Base-by-base conservation (phyloP, 1,140 invertebrate species). In the Thaumatotibia leucotreta region DNA sequence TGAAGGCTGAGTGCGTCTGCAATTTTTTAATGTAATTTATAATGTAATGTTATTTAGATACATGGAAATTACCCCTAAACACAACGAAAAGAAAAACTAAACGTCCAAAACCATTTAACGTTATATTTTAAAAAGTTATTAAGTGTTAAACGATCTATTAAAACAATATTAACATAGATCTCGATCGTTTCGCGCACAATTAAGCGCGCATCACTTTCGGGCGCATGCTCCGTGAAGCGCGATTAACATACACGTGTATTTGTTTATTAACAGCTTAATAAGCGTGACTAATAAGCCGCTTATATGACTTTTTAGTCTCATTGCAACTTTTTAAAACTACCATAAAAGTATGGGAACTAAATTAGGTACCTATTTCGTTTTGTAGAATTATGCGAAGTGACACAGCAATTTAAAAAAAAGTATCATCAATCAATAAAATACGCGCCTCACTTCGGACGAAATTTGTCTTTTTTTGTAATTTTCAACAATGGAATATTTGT, bases 401-500 rank as follows among this genome's bases (percentile, higher is more conserved):
- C 61, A 50, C 35, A 58, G 54, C 63, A 63, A 72, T 52, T 69
- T 65, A 31, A 50, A 64, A 65, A 67, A 71, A 65, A 14, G 54
- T 70, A 66, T 79, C 82, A 65, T 49, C 45, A 66, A 70, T 58
- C 52, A 58, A 58, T 27, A 8, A 71, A 54, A 50, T 29, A 17
- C 64, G 66, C 66, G 64, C 52, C 62, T 64, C 54, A 65, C 67
- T 73, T 68, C n/a, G 6, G 66, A 61, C 50, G 64, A 70, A 66
- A 63, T 64, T 29, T 31, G 61, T 45, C 45, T 52, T 71, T 71
- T 74, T 45, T 58, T 58, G 24, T 58, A 31, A 58, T 58, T 62
- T 62, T 33, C 24, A 33, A 35, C 61, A 62, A 62, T 33, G 67
- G 69, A 80, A 76, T 79, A 75, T 88, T 86, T 86, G 82, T 82